A percentile compares a stretch with the other conserved stretches of the same genome.
phyloP scores from a whole-genome alignment of 2,888 invertebrate species.

The Drosophila vallismaia region DNA sequence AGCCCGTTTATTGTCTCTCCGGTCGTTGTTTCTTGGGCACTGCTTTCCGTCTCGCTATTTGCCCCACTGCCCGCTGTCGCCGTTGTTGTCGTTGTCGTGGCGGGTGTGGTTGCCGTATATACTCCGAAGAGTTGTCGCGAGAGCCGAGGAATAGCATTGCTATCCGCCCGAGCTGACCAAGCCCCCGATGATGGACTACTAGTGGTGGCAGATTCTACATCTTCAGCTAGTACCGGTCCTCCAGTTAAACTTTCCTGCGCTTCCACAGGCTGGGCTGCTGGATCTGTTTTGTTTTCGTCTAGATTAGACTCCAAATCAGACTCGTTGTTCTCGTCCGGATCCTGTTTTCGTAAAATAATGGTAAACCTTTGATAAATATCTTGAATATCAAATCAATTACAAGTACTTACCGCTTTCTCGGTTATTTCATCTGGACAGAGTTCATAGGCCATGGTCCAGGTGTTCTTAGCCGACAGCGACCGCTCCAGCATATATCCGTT shows the following conservation, averaged over 20 bases:
- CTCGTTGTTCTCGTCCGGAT: conserved; percentile 84
- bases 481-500: conserved; percentile 97
- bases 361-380: background rate
- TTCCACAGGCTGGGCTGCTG: conserved; percentile 31
- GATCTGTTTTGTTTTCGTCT: conserved; percentile 76
- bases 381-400: conserved; percentile 8
- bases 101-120: conserved; percentile 33
- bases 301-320: conserved; percentile 81
- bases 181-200: conserved; percentile 45
- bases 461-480: conserved; percentile 96
- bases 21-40: conserved; percentile 66
- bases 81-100: conserved; percentile 14
- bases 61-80: conserved; percentile 46
- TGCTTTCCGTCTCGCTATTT: conserved; percentile 59
- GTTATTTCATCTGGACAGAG: conserved; percentile 88
- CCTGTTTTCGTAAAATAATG: conserved; percentile 59
- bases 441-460: conserved; percentile 91
- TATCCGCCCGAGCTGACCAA: conserved; percentile 57
- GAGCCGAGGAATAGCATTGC: conserved; percentile 60
- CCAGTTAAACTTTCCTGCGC: conserved; percentile 34
- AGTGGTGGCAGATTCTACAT: conserved; percentile 50
- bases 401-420: conserved; percentile 60
- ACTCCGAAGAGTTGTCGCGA: conserved; percentile 62
- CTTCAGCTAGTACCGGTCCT: conserved; percentile 32
- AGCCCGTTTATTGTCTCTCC: conserved; percentile 79